Evolutionary conservation across 2,797 vertebrate species (phyloP), one percentile per base, ranked within the genome.

Genomic region (Aulostomus chinensis): DNA sequence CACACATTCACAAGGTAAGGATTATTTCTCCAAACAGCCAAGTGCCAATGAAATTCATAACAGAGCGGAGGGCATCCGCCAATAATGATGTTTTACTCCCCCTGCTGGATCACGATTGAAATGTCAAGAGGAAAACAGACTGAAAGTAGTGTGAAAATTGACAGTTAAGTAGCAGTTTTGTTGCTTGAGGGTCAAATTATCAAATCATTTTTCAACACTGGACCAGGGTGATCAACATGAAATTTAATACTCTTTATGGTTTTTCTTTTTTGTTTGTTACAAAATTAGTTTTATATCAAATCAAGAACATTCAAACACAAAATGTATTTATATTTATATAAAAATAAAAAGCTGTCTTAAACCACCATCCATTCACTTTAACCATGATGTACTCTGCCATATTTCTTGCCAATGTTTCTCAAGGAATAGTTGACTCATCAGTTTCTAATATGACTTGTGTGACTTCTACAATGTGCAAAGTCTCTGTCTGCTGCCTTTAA

Each of bases 371-470:
- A 25, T 2, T 25, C 4, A 6, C 9, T n/a, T n/a, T n/a, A n/a
- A 8, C 24, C 9, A 5, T 22, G 21, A 7, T 32, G 15, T 17
- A 34, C 13, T 47, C 37, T 50, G 10, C 0, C 31, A 36, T 12
- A 20, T 58, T 20, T 51, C 3, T 28, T 43, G 6, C 12, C 20
- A 48, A 8, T 34, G 28, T 10, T 7, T 1, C 15, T 45, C 1
- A 8, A 53, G 32, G 31, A 60, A 52, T 7, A 13, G 25, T 12
- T 79, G 71, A 80, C 32, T 64, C 47, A 76, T 53, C 16, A 14
- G 21, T 9, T 18, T 9, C 1, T 47, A 12, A 15, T 4, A 12
- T 61, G 29, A 54, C 47, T 26, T 9, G 1, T 22, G 7, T 25
- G n/a, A 8, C 17, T 30, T 38, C 34, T 28, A n/a, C 35, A n/a